A percentile compares a stretch with the other conserved stretches of the same genome.
Evolutionary conservation across 2,888 invertebrate species (phyloP).

Genomic region (Pherbina coryleti): DNA sequence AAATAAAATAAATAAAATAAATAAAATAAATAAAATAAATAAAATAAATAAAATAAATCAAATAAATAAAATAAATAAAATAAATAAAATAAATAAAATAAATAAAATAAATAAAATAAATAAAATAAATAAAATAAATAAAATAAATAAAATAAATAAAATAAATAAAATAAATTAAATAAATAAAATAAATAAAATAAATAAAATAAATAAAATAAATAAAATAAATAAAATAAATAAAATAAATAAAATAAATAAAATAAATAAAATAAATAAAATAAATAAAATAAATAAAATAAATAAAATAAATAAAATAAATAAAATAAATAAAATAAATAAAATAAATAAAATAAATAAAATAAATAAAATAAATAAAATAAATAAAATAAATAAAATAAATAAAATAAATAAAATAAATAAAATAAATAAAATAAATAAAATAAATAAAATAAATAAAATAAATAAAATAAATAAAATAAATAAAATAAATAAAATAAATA

Average conservation of each 20-base stretch:
- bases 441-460: conserved; percentile 2
- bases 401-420: conserved; percentile 2
- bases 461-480: conserved; percentile 2
- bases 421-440: conserved; percentile 2
- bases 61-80: background rate
- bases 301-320: conserved; percentile 2
- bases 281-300: conserved; percentile 2
- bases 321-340: conserved; percentile 2
- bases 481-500: conserved; percentile 2
- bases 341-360: conserved; percentile 2
- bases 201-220: conserved; percentile 2
- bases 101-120: conserved; percentile 2
- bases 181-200: conserved; percentile 2
- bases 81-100: conserved; percentile 2
- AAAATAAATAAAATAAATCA: background rate
- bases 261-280: conserved; percentile 2
- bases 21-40: background rate
- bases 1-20: conserved; percentile 2
- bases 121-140: background rate
- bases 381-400: conserved; percentile 2
- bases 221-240: conserved; percentile 2
- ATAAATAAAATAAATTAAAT: background rate
- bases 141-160: conserved; percentile 2
- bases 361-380: conserved; percentile 2
- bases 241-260: conserved; percentile 2